These are phyloP conservation scores for Hippotragus niger DNA, from an alignment of 2,113 vertebrate species.

Conservation along the genomic window DNA sequence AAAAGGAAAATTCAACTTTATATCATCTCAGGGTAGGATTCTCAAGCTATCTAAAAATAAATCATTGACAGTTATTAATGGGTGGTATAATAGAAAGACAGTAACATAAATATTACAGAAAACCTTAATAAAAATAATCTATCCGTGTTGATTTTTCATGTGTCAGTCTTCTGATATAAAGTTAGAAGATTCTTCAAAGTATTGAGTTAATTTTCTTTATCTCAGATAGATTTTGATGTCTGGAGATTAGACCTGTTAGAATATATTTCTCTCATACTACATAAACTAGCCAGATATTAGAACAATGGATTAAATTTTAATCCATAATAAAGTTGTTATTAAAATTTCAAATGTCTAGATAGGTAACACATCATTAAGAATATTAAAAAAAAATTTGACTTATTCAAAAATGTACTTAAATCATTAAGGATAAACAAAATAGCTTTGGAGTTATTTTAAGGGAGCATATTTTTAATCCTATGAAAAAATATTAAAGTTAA, in stretches of 20 bases:
- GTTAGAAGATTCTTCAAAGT: neutral
- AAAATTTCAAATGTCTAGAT: neutral
- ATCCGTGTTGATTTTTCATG: neutral
- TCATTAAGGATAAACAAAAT: slow-evolving; percentile 40
- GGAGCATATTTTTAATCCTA: neutral
- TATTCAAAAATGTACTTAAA: neutral
- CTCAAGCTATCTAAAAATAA: neutral
- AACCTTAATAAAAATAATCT: slow-evolving; percentile 3
- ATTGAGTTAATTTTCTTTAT: slow-evolving; percentile 4
- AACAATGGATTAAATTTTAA: slow-evolving; percentile 51
- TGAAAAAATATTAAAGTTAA: neutral
- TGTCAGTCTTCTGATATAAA: neutral
- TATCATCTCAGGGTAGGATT: neutral
- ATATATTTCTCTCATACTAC: slow-evolving; percentile 6
- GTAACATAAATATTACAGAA: neutral
- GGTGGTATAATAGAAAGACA: neutral
- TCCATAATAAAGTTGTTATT: slow-evolving; percentile 35
- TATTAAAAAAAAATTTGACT: slow-evolving; percentile 14
- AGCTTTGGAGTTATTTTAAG: neutral
- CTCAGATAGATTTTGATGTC: slow-evolving; percentile 23
- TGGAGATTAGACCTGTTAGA: neutral
- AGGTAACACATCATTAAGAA: slow-evolving; percentile 33
- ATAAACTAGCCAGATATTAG: neutral
- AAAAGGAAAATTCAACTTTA: slow-evolving; percentile 6
- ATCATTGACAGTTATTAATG: neutral